Evolutionary conservation across 2,797 vertebrate genomes (phyloP), one percentile per base, ranked within the genome.

Genomic region (Psittacula derbiana): DNA sequence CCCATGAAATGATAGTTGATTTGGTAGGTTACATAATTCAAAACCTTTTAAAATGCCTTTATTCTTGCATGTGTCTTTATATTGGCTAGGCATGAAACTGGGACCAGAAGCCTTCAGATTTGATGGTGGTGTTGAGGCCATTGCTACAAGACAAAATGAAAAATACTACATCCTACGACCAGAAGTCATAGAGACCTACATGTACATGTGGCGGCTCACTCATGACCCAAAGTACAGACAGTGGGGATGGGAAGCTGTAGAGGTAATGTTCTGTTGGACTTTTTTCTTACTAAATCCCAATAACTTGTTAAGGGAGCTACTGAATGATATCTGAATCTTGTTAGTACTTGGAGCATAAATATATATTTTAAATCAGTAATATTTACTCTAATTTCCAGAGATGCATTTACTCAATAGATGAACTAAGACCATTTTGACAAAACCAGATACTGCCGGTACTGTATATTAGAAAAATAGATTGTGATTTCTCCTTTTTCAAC

Each of bases 201-300:
- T 99, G 99, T 99, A 99, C 97, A 99, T 99, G 99, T 99, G 99
- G 99, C 98, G 99, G 93, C 98, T 99, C 95, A 99, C 99, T 53
- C 99, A 99, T 1, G 99, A 99, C 93, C 99, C 99, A 62, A 99
- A 99, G 86, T 99, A 99, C 97, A 98, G 99, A 47, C 98, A 99
- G 87, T 99, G 99, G 99, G 99, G 99, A 96, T 99, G 99, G 99
- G 99, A 99, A 98, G 99, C 99, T 10, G 98, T 99, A 15, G 98
- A 99, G 99, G 99, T 99, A 96, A 95, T 46, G 69, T 83, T 75
- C 49, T 76, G 2, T 20, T 74, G 57, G 55, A 82, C 24, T 67
- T 53, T 8, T 44, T 44, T 30, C 16, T 30, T 70, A 14, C 55
- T 79, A 72, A 53, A 66, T 67, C 31, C 25, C 46, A 19, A 7